A percentile compares a stretch with the other conserved stretches of the same genome.
Conservation (phyloP, 1,140 invertebrate genomes). For the Hycleus cichorii region DNA sequence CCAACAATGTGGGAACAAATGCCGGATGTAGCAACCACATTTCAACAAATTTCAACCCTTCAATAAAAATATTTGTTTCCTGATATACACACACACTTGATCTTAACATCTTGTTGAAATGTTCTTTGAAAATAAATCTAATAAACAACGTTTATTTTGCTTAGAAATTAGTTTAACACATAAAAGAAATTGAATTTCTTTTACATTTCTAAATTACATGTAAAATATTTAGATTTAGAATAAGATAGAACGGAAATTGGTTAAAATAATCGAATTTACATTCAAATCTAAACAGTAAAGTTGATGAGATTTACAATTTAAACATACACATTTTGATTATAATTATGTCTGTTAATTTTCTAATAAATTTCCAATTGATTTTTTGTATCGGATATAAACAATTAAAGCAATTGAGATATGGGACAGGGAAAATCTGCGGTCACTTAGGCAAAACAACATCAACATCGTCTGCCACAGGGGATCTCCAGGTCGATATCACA, state of each 20-base stretch:
- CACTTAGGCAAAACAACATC: constrained; percentile 7
- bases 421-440: constrained; percentile 5
- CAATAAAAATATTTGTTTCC: constrained; percentile 20
- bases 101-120: constrained; percentile 17
- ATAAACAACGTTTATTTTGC: constrained; percentile 20
- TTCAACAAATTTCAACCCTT: constrained; percentile 15
- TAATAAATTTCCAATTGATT: no score
- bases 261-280: background rate
- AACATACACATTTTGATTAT: no score
- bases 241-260: background rate
- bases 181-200: constrained; percentile 9
- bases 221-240: background rate
- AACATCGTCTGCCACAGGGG: constrained; percentile 18
- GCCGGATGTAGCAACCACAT: constrained; percentile 15
- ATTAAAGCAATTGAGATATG: no score
- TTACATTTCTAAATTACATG: constrained; percentile 1
- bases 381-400: no score
- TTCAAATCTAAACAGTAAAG: background rate
- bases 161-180: constrained; percentile 20
- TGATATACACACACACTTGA: constrained; percentile 5
- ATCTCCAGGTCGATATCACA: constrained; percentile 33
- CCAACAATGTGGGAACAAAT: constrained; percentile 16
- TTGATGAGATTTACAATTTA: background rate
- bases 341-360: no score
- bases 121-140: constrained; percentile 20